phyloP scores from a whole-genome alignment of 1,140 invertebrate species.

The Hetaerina americana region DNA sequence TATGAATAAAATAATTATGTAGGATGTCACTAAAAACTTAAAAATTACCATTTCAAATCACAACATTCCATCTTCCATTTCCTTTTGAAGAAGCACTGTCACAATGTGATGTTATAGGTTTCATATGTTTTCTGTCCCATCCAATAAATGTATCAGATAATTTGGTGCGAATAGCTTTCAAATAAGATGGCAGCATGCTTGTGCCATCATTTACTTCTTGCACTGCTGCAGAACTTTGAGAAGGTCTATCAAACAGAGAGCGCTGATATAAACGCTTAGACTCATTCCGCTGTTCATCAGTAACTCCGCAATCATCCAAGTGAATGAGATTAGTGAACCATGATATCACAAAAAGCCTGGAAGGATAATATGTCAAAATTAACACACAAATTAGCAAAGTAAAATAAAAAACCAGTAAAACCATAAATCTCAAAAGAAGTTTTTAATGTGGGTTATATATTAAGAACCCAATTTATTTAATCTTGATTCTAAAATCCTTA shows the following conservation, averaged over 20 bases:
- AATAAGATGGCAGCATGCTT: not conserved
- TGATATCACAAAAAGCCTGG: constrained; percentile 53
- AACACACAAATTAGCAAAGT: constrained; percentile 1
- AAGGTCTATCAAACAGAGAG: constrained; percentile 36
- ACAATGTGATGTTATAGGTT: not conserved
- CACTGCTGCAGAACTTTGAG: not conserved
- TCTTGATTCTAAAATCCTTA: no score
- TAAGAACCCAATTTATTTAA: no score
- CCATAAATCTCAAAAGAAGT: no score
- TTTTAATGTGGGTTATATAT: no score
- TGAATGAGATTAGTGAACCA: constrained; percentile 47
- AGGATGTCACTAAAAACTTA: no score
- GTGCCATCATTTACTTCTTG: not conserved
- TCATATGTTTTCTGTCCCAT: not conserved
- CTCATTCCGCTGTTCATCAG: constrained; percentile 42
- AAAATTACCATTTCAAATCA: no score
- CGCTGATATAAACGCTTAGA: constrained; percentile 43
- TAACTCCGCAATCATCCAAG: constrained; percentile 49
- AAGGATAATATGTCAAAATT: constrained; percentile 19
- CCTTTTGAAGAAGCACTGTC: no score
- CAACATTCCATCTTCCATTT: no score
- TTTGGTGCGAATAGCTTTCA: not conserved
- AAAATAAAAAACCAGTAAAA: no score
- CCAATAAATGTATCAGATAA: not conserved
- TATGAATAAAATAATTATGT: no score